These are phyloP conservation scores for Acanthiza pusilla DNA, from an alignment of 2,797 vertebrate genomes.

Conservation along the genomic window DNA sequence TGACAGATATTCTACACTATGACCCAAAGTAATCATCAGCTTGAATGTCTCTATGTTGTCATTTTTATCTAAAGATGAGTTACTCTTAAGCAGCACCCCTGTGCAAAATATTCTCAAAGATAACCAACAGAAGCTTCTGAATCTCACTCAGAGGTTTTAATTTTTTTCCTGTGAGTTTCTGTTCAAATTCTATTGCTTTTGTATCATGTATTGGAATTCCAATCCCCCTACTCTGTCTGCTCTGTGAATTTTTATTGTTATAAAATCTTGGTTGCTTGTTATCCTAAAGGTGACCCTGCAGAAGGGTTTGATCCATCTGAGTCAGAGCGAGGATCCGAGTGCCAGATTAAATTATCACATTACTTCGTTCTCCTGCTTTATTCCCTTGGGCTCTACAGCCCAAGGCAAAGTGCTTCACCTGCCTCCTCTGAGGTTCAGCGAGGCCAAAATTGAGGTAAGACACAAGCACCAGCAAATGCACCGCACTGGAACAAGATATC, in stretches of 20 bases:
- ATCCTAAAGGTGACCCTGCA: background rate
- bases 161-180: background rate
- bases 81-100: background rate
- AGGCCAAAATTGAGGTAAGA: background rate
- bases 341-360: background rate
- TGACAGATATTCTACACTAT: background rate
- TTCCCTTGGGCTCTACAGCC: background rate
- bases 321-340: background rate
- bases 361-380: background rate
- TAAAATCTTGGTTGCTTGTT: background rate
- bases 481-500: background rate
- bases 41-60: background rate
- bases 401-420: background rate
- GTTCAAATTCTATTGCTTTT: background rate
- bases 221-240: background rate
- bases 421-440: background rate
- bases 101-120: background rate
- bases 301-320: background rate
- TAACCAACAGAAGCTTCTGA: background rate
- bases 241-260: background rate
- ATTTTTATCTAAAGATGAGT: background rate
- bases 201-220: background rate
- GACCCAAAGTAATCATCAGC: background rate
- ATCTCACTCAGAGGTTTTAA: background rate
- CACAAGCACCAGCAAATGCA: background rate